These are phyloP conservation scores for Crax fasciolata DNA, from an alignment of 2,797 vertebrate species.

Conservation along the genomic window DNA sequence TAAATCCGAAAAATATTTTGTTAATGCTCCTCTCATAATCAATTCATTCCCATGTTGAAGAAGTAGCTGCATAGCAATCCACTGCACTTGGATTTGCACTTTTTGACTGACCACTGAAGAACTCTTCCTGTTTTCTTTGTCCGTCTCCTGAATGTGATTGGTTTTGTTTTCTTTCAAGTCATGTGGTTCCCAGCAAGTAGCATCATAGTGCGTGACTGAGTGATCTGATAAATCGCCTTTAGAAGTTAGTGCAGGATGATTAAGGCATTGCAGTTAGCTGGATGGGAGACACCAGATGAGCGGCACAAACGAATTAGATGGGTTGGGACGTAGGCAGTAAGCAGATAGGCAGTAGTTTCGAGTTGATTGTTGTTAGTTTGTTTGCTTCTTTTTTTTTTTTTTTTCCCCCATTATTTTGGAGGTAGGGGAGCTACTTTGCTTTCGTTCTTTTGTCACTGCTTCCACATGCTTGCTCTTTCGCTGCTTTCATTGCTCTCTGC, in stretches of 20 bases:
- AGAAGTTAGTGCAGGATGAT: slow-evolving; percentile 47
- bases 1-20: not conserved
- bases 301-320: not conserved
- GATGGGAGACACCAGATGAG: not conserved
- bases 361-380: slow-evolving; percentile 9
- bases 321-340: not conserved
- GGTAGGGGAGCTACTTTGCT: not conserved
- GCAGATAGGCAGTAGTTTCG: slow-evolving; percentile 11
- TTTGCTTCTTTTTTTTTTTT: not conserved
- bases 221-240: slow-evolving; percentile 43
- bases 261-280: slow-evolving; percentile 5
- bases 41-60: not conserved
- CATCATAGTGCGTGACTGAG: not conserved
- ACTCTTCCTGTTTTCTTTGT: slow-evolving; percentile 80
- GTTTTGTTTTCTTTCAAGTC: slow-evolving; percentile 16
- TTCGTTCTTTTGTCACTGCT: not conserved
- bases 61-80: not conserved
- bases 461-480: slow-evolving; percentile 27
- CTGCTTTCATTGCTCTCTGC: slow-evolving; percentile 51
- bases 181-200: slow-evolving; percentile 45
- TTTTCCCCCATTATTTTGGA: not conserved
- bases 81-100: slow-evolving; percentile 1
- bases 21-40: slow-evolving; percentile 19
- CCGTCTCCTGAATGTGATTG: slow-evolving; percentile 53
- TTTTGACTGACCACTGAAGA: slow-evolving; percentile 82